Evolutionary conservation across 2,888 invertebrate genomes (phyloP).

Genomic region (Lordiphosa andalusiaca): DNA sequence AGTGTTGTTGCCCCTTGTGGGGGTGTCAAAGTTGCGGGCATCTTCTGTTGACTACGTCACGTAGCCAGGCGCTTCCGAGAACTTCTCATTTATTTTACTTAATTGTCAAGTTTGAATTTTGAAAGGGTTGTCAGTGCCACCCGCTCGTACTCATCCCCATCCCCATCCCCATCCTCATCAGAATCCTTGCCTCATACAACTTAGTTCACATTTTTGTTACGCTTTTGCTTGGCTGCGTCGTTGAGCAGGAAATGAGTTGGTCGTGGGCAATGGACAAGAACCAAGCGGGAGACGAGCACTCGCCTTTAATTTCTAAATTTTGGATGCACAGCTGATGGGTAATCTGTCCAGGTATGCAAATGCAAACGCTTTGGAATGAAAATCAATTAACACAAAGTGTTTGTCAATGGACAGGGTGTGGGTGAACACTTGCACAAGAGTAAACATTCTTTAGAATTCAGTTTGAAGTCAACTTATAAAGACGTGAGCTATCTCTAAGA

Average conservation of each 20-base stretch:
- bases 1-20: slow-evolving; percentile 14
- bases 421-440: too few relatives aligned
- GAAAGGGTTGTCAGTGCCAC: slow-evolving; percentile 66
- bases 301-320: background rate
- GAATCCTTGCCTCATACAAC: slow-evolving; percentile 3
- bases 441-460: too few relatives aligned
- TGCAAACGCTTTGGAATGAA: too few relatives aligned
- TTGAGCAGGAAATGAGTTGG: slow-evolving; percentile 15
- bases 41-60: slow-evolving; percentile 61
- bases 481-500: too few relatives aligned
- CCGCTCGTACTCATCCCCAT: slow-evolving; percentile 4
- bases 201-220: slow-evolving; percentile 41
- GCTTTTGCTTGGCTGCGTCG: slow-evolving; percentile 50
- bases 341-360: too few relatives aligned
- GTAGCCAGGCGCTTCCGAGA: slow-evolving; percentile 46
- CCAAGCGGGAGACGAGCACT: slow-evolving; percentile 21
- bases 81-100: slow-evolving; percentile 77
- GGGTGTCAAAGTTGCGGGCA: slow-evolving; percentile 71
- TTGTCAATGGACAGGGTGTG: too few relatives aligned
- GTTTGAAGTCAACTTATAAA: too few relatives aligned
- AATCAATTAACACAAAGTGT: too few relatives aligned
- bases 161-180: too few relatives aligned
- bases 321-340: too few relatives aligned
- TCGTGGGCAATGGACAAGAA: slow-evolving; percentile 15
- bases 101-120: slow-evolving; percentile 74